Conservation (phyloP, 2,888 invertebrate genomes). For the Himalopsyche tibetana region DNA sequence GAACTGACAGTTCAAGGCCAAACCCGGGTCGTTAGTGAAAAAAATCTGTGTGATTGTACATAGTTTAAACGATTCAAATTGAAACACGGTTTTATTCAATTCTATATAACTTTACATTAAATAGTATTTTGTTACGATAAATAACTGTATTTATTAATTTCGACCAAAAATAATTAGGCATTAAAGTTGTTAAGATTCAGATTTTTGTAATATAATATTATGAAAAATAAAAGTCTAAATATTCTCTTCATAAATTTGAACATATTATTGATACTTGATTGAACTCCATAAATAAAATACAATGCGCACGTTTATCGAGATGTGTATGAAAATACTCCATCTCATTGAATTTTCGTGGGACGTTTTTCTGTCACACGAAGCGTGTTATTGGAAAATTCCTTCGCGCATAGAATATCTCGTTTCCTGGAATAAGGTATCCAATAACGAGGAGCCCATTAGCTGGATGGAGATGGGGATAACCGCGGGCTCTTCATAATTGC, state of each 20-base stretch:
- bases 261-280: neutral
- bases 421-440: slow-evolving; percentile 52
- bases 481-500: slow-evolving; percentile 63
- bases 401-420: slow-evolving; percentile 50
- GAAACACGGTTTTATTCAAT: no score
- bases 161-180: no score
- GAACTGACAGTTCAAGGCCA: no score
- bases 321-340: slow-evolving; percentile 15
- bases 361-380: slow-evolving; percentile 61
- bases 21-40: no score
- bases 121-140: no score
- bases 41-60: no score
- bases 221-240: no score
- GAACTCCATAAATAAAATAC: neutral
- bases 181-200: no score
- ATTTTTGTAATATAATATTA: no score
- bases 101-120: no score
- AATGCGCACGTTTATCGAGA: neutral
- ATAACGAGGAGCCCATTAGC: slow-evolving; percentile 60
- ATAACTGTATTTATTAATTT: no score
- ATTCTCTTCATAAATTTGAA: neutral
- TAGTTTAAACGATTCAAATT: no score
- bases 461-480: slow-evolving; percentile 57
- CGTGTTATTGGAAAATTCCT: slow-evolving; percentile 64
- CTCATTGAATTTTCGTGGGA: slow-evolving; percentile 38